A percentile compares a stretch with the other conserved stretches of the same genome.
Evolutionary conservation across 2,113 vertebrate species (phyloP).

Genomic region (Okapia johnstoni): DNA sequence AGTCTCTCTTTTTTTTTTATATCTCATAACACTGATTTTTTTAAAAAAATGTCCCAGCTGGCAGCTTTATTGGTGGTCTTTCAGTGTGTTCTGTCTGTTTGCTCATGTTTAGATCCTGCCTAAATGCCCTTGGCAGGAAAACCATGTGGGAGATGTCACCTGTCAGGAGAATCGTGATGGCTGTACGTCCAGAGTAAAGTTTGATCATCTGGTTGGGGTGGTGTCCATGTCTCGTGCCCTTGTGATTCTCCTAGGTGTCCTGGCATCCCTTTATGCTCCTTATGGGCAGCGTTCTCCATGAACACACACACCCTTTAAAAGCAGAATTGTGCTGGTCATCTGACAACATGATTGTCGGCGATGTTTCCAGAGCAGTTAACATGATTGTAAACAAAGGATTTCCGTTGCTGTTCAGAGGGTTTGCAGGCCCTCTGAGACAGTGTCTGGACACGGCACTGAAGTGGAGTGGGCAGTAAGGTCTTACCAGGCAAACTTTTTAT

Average conservation of each 20-base stretch:
- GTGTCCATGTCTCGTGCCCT: neutral
- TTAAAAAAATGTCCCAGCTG: neutral
- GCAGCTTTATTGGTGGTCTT: neutral
- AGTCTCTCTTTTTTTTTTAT: neutral
- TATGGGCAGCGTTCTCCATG: neutral
- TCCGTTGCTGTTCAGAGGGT: neutral
- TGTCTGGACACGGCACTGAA: accelerated
- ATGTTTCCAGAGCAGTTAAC: neutral
- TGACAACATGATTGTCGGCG: too few relatives aligned
- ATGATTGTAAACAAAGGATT: neutral
- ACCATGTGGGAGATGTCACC: neutral
- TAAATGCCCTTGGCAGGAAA: neutral
- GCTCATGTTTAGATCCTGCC: neutral
- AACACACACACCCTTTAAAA: neutral
- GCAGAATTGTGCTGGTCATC: neutral
- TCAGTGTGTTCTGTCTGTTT: neutral
- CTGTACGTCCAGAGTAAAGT: too few relatives aligned
- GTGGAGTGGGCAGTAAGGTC: neutral
- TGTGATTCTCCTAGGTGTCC: neutral
- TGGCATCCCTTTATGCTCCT: neutral
- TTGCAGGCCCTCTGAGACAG: neutral
- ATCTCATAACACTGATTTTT: neutral
- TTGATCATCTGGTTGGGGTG: neutral
- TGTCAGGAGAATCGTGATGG: neutral
- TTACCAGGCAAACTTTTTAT: neutral